Base-by-base conservation (phyloP, 2,113 vertebrate species). In the Arvicanthis niloticus region DNA sequence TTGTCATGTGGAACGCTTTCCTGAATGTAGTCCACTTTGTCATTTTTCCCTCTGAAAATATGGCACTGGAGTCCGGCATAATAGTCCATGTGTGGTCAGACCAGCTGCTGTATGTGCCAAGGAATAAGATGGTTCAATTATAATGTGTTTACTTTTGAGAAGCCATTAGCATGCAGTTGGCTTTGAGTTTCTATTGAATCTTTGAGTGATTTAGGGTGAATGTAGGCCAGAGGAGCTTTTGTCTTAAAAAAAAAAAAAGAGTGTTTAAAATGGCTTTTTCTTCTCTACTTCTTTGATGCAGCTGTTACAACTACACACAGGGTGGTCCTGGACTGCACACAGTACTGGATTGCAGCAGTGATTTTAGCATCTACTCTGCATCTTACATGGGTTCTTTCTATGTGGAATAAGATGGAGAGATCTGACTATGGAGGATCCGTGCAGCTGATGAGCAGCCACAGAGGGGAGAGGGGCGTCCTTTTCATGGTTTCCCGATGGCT, bases 121-220 rank as follows among this genome's bases (percentile, higher is more conserved):
- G 75, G 76, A 85, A 78, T 92, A 91, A 31, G 81, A 82, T 4
- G 10, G 29, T 65, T 97, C 95, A 70, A 89, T 96, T 87, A 91
- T 75, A 95, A 96, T 89, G 77, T 84, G 67, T 77, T 97, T 98
- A 96, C 86, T 89, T 96, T 77, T 48, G 40, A 93, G 24, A 97
- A 82, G 68, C 88, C 91, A 82, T 96, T 95, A 97, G 78, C 58
- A 40, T 62, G 48, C 29, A 16, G n/a, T 82, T 93, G 48, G 58
- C 60, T 91, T 91, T 81, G 91, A 34, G 51, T 96, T 91, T 88
- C 67, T 96, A 68, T 95, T 82, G 81, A 96, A 73, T 95, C 65
- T 96, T 37, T 1, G 70, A 82, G 62, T 88, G 80, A 94, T 72
- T 91, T 85, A 88, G 58, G 84, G 62, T 67, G 84, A 51, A 90